phyloP scores from a whole-genome alignment of 1,140 invertebrate species.

The Dryas iulia region DNA sequence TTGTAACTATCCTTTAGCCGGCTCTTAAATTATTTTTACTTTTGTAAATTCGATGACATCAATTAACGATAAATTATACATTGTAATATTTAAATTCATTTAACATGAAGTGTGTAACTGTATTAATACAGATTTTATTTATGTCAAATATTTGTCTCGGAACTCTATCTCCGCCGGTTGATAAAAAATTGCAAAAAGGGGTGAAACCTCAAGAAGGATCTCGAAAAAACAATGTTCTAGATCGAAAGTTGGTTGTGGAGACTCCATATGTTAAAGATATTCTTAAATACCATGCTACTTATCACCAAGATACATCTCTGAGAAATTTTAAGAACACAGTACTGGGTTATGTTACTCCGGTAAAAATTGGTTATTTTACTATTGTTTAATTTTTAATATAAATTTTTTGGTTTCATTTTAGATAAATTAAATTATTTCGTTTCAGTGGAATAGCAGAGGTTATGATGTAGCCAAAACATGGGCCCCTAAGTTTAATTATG shows the following conservation, averaged over 20 bases:
- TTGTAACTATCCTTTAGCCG: not conserved
- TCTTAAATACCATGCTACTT: constrained; percentile 86
- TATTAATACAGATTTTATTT: constrained; percentile 52
- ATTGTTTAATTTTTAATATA: not conserved
- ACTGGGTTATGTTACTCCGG: constrained; percentile 95
- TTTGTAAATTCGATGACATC: not conserved
- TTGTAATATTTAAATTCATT: not conserved
- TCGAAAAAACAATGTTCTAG: constrained; percentile 84
- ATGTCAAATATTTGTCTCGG: constrained; percentile 59
- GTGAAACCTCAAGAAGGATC: constrained; percentile 82
- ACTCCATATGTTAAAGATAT: constrained; percentile 86
- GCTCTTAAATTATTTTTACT: not conserved
- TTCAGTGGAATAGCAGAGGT: constrained; percentile 96
- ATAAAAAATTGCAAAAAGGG: constrained; percentile 74
- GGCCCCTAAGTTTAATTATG: constrained; percentile 92
- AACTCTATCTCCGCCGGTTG: constrained; percentile 78
- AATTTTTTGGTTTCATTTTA: not conserved
- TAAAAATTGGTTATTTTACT: constrained; percentile 59
- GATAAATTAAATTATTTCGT: constrained; percentile 33
- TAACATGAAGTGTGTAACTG: constrained; percentile 61
- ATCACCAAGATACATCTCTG: constrained; percentile 84
- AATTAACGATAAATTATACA: not conserved
- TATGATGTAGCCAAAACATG: constrained; percentile 96
- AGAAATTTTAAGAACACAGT: constrained; percentile 86
- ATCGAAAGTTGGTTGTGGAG: constrained; percentile 85